A percentile compares a stretch with the other conserved stretches of the same genome.
phyloP scores from a whole-genome alignment of 1,140 invertebrate genomes.

The Alviniconcha marisindica region DNA sequence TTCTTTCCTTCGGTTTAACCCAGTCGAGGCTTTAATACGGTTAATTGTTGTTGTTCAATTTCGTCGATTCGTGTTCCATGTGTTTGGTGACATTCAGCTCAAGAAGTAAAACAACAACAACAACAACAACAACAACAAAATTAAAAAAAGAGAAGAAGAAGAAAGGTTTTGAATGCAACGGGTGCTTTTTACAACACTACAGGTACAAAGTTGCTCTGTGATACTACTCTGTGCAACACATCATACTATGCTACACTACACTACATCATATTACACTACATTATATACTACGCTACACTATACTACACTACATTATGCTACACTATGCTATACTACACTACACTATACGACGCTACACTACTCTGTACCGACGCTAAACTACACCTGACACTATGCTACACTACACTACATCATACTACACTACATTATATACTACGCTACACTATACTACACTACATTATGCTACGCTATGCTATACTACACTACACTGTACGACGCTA shows the following conservation, averaged over 20 bases:
- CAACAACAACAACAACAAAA: too few species aligned
- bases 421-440: background rate
- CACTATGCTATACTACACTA: conserved; percentile 17
- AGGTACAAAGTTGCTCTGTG: too few species aligned
- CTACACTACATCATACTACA: background rate
- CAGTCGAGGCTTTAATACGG: too few species aligned
- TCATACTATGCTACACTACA: conserved; percentile 2
- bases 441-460: background rate
- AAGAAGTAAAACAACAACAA: too few species aligned
- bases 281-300: background rate
- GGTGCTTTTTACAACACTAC: too few species aligned
- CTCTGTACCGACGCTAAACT: background rate
- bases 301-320: background rate
- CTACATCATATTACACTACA: background rate
- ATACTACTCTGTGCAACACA: too few species aligned
- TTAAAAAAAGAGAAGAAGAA: too few species aligned
- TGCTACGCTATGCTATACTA: background rate
- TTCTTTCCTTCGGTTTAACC: too few species aligned
- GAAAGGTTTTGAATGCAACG: too few species aligned
- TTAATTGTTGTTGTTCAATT: too few species aligned
- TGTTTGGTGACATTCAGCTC: too few species aligned
- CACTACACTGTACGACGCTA: conserved; percentile 2
- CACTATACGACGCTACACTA: background rate
- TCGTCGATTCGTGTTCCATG: too few species aligned
- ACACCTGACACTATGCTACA: background rate